Evolutionary conservation across 2,797 vertebrate genomes (phyloP), one percentile per base, ranked within the genome.

Genomic region (Coreius guichenoti): DNA sequence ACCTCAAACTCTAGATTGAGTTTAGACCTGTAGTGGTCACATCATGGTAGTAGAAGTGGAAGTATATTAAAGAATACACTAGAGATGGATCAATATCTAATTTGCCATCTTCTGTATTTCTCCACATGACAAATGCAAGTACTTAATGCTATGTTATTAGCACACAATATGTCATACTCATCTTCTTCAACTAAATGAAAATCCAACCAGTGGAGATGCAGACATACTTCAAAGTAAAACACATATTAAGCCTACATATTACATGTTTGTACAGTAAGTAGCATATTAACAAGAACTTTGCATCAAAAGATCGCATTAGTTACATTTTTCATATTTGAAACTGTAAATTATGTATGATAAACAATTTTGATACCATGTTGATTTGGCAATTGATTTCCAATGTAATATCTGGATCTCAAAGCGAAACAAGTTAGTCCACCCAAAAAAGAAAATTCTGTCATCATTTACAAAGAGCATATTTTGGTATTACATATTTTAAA

Each of bases 21-120:
- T 54, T 61, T 33, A 39, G 39, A 68, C 17, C 6, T 45, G 45
- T 29, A 58, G 54, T 49, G 47, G 6, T 70, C 36, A 69, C 45
- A 54, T 67, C 51, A 65, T 26, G 7, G 29, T 17, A 36, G 31
- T 12, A 56, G 72, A 68, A 63, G 43, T 47, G 31, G 31, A 77
- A 84, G 73, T 74, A 14, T 79, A 65, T 68, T 61, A 77, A 79
- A 69, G 39, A 69, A 83, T 80, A 67, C 21, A 29, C 49, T 63
- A 47, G 58, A 80, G 47, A 58, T 74, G 69, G 82, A 88, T 88
- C 80, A 82, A 90, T 86, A 86, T 67, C 75, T 73, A 76, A 84
- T 87, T 84, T 69, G 7, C 79, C 21, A 33, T 67, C 39, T n/a
- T 85, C 39, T 47, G 47, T 86, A 82, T 84, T 63, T 68, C 82